These are phyloP conservation scores for Crypturellus tataupa DNA, from an alignment of 2,797 vertebrate genomes.

Conservation along the genomic window DNA sequence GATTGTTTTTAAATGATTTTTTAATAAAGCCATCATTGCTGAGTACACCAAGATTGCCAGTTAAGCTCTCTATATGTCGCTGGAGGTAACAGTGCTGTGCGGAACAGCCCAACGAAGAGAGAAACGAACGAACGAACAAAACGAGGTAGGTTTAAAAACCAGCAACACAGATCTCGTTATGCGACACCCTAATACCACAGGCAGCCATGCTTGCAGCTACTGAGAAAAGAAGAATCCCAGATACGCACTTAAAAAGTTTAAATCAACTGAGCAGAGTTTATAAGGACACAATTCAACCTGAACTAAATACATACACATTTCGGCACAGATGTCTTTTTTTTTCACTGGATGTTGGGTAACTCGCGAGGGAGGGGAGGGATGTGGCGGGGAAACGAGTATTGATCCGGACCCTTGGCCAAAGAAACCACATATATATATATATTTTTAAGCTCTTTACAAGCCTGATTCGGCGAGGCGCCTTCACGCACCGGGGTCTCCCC, in stretches of 20 bases:
- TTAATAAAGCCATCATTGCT: constrained; percentile 73
- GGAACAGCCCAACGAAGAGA: constrained; percentile 75
- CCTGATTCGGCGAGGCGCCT: constrained; percentile 4
- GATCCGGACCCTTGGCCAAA: constrained; percentile 74
- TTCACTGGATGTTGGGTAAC: constrained; percentile 81
- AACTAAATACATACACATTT: constrained; percentile 86
- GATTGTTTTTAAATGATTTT: constrained; percentile 66
- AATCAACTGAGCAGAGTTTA: constrained; percentile 84
- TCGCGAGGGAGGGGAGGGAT: constrained; percentile 64
- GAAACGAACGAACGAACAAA: constrained; percentile 78
- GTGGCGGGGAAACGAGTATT: constrained; percentile 68
- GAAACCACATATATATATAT: constrained; percentile 66
- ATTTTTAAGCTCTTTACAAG: constrained; percentile 76
- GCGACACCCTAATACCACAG: constrained; percentile 85
- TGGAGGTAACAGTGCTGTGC: constrained; percentile 83
- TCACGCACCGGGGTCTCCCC: not conserved
- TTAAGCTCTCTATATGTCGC: constrained; percentile 83
- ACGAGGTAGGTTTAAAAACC: constrained; percentile 91
- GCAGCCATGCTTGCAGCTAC: constrained; percentile 86
- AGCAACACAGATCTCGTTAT: constrained; percentile 85
- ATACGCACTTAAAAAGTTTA: constrained; percentile 78
- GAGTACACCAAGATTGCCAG: constrained; percentile 81
- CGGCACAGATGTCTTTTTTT: constrained; percentile 82
- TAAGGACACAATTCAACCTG: constrained; percentile 84
- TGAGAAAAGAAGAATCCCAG: constrained; percentile 81